A percentile compares a stretch with the other conserved stretches of the same genome.
These are phyloP conservation scores for Leguminivora glycinivorella DNA, from an alignment of 1,140 invertebrate species.

Conservation along the genomic window DNA sequence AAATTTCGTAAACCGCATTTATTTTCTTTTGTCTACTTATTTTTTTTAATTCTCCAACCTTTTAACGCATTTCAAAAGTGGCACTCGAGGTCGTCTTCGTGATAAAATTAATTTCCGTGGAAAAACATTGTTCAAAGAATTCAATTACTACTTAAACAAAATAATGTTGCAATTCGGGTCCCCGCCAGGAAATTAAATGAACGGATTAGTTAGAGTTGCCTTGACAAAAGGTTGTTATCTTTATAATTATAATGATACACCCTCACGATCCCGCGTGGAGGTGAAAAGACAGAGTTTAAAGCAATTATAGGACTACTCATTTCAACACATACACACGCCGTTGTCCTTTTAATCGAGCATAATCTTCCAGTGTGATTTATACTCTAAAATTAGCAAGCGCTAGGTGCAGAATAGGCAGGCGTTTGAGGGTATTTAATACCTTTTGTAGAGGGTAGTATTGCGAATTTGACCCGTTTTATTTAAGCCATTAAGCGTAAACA, in stretches of 20 bases:
- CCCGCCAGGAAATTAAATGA: constrained; percentile 75
- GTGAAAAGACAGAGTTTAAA: constrained; percentile 55
- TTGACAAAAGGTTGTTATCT: constrained; percentile 62
- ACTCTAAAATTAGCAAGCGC: constrained; percentile 47
- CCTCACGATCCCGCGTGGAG: constrained; percentile 43
- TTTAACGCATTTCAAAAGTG: constrained; percentile 53
- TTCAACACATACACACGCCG: constrained; percentile 48
- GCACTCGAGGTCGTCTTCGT: constrained; percentile 36
- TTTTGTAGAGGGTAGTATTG: constrained; percentile 58
- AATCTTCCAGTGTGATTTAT: constrained; percentile 53
- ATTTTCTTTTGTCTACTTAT: neutral
- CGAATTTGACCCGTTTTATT: constrained; percentile 74
- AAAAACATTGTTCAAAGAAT: constrained; percentile 71
- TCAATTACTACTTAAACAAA: constrained; percentile 76
- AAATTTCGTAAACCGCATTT: neutral
- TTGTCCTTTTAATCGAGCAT: constrained; percentile 50
- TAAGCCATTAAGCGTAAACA: constrained; percentile 74
- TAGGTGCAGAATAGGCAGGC: constrained; percentile 46
- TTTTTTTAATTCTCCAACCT: constrained; percentile 35
- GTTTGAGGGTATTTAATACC: constrained; percentile 51
- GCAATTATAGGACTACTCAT: constrained; percentile 56
- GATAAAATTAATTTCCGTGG: constrained; percentile 68
- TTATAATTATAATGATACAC: constrained; percentile 59
- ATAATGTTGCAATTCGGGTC: constrained; percentile 67
- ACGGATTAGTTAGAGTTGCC: constrained; percentile 58